Evolutionary conservation across 2,888 invertebrate species (phyloP).

Genomic region (Xestia rhomboidea): DNA sequence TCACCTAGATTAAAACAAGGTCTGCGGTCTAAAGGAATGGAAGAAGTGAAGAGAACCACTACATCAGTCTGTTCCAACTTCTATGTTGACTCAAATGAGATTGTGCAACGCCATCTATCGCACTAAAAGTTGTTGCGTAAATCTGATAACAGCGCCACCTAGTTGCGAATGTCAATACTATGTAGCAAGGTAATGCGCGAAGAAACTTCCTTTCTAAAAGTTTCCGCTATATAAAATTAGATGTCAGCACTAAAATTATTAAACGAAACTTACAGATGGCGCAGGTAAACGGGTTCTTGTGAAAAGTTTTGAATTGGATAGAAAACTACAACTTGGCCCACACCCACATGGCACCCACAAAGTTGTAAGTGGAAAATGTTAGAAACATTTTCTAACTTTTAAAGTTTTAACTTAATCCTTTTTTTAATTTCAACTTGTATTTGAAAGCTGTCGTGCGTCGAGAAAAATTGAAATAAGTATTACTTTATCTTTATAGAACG

Average conservation of each 20-base stretch:
- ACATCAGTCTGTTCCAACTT: background rate
- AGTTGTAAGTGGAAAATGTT: background rate
- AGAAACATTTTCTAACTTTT: background rate
- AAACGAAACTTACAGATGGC: conserved; percentile 37
- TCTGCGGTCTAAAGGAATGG: background rate
- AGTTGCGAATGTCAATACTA: background rate
- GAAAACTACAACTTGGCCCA: background rate
- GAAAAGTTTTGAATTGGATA: conserved; percentile 8
- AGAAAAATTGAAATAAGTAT: background rate
- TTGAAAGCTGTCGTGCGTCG: too few species aligned
- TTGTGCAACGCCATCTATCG: conserved; percentile 32
- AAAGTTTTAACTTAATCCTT: background rate
- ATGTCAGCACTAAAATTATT: conserved; percentile 36
- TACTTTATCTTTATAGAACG: background rate
- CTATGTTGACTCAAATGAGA: background rate
- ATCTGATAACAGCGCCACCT: conserved; percentile 26
- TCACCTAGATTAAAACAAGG: background rate
- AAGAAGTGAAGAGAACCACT: too few species aligned
- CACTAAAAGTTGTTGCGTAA: rapidly evolving
- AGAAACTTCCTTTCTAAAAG: background rate
- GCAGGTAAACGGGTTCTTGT: background rate
- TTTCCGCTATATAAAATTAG: background rate
- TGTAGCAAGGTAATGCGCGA: too few species aligned
- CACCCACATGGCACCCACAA: background rate
- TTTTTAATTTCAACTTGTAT: background rate